These are phyloP conservation scores for Drosophila nannoptera DNA, from an alignment of 1,140 invertebrate species.

Conservation along the genomic window DNA sequence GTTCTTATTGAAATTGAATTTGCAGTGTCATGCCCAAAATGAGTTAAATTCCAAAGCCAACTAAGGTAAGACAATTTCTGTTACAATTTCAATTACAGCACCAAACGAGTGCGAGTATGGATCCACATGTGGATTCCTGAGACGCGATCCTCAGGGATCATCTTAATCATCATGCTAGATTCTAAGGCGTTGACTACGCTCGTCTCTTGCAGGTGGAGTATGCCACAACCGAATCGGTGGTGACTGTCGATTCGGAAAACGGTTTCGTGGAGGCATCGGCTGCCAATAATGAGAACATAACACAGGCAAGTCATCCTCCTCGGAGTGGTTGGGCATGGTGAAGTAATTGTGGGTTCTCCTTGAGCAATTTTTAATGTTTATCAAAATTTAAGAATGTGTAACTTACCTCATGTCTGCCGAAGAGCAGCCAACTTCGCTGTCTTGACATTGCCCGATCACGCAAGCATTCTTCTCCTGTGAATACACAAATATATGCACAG, in stretches of 20 bases:
- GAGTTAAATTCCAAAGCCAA: background rate
- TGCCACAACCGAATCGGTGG: slow-evolving; percentile 89
- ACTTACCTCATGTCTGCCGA: too few relatives aligned
- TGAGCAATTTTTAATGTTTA: too few relatives aligned
- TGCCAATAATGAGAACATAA: slow-evolving; percentile 90
- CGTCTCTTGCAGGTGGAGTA: slow-evolving; percentile 84
- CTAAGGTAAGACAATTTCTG: background rate
- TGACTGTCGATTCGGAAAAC: slow-evolving; percentile 93
- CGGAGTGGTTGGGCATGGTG: background rate
- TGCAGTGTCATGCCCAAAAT: slow-evolving; percentile 6
- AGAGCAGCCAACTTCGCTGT: background rate
- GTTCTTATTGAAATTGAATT: background rate
- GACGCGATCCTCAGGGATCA: background rate
- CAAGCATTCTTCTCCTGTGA: background rate
- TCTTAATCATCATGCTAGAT: background rate
- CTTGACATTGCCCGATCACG: background rate
- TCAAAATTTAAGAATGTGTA: too few relatives aligned
- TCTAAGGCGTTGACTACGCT: too few relatives aligned
- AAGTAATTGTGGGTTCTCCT: slow-evolving; percentile 19
- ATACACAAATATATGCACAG: background rate
- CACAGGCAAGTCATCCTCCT: slow-evolving; percentile 80
- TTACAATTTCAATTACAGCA: background rate
- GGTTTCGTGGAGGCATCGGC: slow-evolving; percentile 94
- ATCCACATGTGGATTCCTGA: too few relatives aligned
- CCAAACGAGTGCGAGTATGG: too few relatives aligned